phyloP scores from a whole-genome alignment of 2,113 vertebrate species.

The Hipposideros armiger region DNA sequence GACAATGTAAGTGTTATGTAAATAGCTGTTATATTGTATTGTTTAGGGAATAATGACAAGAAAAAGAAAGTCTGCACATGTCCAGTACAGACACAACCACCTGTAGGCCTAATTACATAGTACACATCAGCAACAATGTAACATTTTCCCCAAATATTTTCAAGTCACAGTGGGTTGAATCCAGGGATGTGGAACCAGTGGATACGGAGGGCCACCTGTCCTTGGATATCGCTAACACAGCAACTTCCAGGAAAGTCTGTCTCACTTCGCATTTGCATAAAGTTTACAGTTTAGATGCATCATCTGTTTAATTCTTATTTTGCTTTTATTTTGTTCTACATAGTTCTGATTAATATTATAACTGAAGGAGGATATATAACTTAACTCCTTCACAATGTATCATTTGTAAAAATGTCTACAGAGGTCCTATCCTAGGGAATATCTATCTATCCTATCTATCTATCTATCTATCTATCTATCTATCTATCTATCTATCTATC shows the following conservation, averaged over 20 bases:
- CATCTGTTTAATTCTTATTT: conserved; percentile 29
- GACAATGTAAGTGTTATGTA: background rate
- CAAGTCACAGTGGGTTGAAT: background rate
- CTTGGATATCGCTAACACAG: background rate
- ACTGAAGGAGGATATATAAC: background rate
- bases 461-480: too few relatives aligned
- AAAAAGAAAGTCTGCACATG: background rate
- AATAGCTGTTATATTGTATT: background rate
- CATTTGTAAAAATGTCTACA: background rate
- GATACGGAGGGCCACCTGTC: background rate
- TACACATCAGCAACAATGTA: background rate
- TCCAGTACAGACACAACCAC: background rate
- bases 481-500: too few relatives aligned
- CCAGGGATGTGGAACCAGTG: too few relatives aligned
- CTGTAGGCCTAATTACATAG: background rate
- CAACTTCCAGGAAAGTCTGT: conserved; percentile 30
- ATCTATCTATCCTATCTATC: background rate
- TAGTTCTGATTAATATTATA: background rate
- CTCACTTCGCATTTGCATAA: background rate
- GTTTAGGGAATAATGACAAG: background rate
- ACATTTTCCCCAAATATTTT: background rate
- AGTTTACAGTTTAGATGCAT: background rate
- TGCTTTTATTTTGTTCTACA: conserved; percentile 24
- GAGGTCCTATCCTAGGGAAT: background rate
- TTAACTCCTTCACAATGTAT: background rate